A percentile compares a stretch with the other conserved stretches of the same genome.
These are phyloP conservation scores for Melipona bicolor DNA, from an alignment of 2,888 invertebrate genomes.

Conservation along the genomic window DNA sequence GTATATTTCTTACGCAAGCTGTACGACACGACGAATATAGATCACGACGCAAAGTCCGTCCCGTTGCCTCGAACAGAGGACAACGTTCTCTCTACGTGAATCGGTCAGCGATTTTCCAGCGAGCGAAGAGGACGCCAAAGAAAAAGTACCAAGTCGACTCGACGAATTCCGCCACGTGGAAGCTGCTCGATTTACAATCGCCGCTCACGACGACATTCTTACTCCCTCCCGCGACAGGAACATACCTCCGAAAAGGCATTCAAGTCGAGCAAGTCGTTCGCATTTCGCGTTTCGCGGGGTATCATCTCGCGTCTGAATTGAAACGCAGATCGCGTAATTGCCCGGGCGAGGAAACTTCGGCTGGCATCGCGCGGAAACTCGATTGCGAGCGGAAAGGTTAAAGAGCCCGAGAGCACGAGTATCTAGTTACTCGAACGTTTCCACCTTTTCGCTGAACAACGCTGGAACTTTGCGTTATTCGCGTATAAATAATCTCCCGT, in stretches of 20 bases:
- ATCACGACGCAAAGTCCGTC: too few species aligned
- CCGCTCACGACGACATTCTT: not conserved
- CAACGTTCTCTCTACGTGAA: conserved; percentile 21
- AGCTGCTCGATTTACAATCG: conserved; percentile 29
- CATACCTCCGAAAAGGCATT: too few species aligned
- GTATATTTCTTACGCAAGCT: too few species aligned
- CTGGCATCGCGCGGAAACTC: not conserved
- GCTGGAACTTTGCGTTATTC: not conserved
- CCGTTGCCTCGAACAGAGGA: too few species aligned
- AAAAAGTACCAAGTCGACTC: conserved; percentile 32
- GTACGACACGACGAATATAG: too few species aligned
- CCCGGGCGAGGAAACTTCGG: not conserved
- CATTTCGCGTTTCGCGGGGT: too few species aligned
- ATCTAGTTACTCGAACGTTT: not conserved
- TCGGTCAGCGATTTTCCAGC: conserved; percentile 47
- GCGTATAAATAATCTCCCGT: not conserved
- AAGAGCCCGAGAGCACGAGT: not conserved
- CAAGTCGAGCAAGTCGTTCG: not conserved
- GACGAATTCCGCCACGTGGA: not conserved
- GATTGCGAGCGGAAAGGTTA: not conserved
- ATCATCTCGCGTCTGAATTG: not conserved
- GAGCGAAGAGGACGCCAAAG: conserved; percentile 42
- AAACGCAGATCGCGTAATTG: not conserved
- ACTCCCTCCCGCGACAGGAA: not conserved
- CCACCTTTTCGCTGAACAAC: not conserved